Percentiles rank a stretch among this genome's conserved stretches.
Evolutionary conservation across 2,888 invertebrate genomes (phyloP).

Genomic region (Polymixis flavicincta): DNA sequence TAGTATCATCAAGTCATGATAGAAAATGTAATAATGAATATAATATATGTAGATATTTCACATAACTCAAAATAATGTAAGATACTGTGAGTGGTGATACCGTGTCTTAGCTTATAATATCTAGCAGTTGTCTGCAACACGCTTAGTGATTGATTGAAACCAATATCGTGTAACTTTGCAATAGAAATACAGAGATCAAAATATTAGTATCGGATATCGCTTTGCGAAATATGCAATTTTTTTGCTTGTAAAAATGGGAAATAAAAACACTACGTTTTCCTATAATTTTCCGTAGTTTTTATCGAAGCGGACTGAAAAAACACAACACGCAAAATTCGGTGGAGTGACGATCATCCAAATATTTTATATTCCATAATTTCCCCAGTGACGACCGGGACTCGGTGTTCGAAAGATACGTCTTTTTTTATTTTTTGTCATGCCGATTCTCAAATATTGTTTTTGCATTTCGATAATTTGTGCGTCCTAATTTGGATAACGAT

Average conservation of each 20-base stretch:
- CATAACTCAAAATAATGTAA: not conserved
- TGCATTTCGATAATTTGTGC: slow-evolving; percentile 60
- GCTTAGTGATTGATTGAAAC: not conserved
- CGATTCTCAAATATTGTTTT: slow-evolving; percentile 63
- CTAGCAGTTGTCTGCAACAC: too few relatives aligned
- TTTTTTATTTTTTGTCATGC: slow-evolving; percentile 54
- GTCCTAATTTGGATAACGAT: slow-evolving; percentile 24
- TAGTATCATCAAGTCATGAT: too few relatives aligned
- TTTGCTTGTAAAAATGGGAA: not conserved
- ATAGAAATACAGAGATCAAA: not conserved
- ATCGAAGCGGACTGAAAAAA: slow-evolving; percentile 55
- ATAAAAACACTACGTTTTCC: slow-evolving; percentile 16
- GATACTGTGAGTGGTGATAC: not conserved
- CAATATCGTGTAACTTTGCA: not conserved
- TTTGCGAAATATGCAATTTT: not conserved
- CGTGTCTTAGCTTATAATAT: not conserved
- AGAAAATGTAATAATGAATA: too few relatives aligned
- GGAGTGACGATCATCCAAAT: slow-evolving; percentile 65
- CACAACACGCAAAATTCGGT: slow-evolving; percentile 60
- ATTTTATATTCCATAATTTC: slow-evolving; percentile 76
- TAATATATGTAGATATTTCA: too few relatives aligned
- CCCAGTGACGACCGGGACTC: slow-evolving; percentile 71
- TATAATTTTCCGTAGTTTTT: slow-evolving; percentile 39
- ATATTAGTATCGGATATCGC: not conserved
- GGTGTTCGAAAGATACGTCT: slow-evolving; percentile 63